phyloP scores from a whole-genome alignment of 2,113 vertebrate genomes.

The Arenaria interpres region DNA sequence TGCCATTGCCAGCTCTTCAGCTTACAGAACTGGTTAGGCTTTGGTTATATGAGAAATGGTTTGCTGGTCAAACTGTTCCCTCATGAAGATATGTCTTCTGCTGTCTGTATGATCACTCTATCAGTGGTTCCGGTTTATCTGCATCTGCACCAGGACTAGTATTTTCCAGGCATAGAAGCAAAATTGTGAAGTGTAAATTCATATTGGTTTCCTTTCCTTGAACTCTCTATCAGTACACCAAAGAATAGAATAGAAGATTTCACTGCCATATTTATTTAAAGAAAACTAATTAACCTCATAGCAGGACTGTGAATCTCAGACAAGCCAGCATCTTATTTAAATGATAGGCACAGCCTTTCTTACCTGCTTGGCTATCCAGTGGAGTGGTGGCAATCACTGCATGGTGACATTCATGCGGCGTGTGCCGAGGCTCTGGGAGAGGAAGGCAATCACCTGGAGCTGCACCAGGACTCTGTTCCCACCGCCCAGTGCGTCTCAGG shows the following conservation, averaged over 20 bases:
- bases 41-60: background rate
- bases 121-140: background rate
- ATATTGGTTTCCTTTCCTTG: background rate
- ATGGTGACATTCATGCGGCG: background rate
- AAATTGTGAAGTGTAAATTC: background rate
- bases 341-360: background rate
- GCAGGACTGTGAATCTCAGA: background rate
- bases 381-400: background rate
- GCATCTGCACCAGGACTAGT: background rate
- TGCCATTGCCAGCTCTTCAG: background rate
- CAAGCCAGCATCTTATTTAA: constrained; percentile 1
- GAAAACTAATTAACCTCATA: constrained; percentile 26
- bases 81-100: background rate
- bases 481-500: background rate
- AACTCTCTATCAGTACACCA: background rate
- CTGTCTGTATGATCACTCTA: background rate
- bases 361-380: background rate
- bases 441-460: background rate
- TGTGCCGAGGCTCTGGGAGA: background rate
- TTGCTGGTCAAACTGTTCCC: background rate
- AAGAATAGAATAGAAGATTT: background rate
- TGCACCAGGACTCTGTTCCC: background rate
- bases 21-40: background rate
- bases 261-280: background rate
- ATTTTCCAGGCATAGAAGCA: background rate